Evolutionary conservation across 2,888 invertebrate species (phyloP).

Genomic region (Pterostichus madidus): DNA sequence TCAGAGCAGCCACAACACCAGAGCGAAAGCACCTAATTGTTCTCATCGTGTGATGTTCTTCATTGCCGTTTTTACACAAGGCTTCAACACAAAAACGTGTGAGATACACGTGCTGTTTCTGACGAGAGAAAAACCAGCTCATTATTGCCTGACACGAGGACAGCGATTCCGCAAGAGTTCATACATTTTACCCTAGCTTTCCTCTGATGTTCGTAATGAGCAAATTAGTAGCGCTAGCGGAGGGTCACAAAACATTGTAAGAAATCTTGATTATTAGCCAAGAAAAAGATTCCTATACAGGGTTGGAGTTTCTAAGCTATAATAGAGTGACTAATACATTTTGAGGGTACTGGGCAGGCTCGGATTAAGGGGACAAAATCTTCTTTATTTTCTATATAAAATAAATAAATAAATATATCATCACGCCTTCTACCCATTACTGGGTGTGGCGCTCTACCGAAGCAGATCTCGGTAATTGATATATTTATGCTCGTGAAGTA

Average conservation of each 20-base stretch:
- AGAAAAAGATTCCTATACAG: neutral
- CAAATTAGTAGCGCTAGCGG: slow-evolving; percentile 1
- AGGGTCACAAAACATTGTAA: neutral
- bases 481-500: too few species aligned
- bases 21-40: slow-evolving; percentile 59
- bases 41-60: slow-evolving; percentile 52
- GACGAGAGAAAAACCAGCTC: slow-evolving; percentile 33
- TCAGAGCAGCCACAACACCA: slow-evolving; percentile 40
- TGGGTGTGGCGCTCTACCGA: too few species aligned
- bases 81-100: slow-evolving; percentile 23
- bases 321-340: slow-evolving; percentile 39
- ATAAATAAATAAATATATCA: too few species aligned
- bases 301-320: neutral
- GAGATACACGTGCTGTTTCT: slow-evolving; percentile 45
- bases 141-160: slow-evolving; percentile 32
- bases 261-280: too few species aligned
- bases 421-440: too few species aligned
- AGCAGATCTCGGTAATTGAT: too few species aligned
- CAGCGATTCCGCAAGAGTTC: neutral
- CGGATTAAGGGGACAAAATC: too few species aligned
- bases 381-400: too few species aligned
- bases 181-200: neutral
- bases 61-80: slow-evolving; percentile 46
- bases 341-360: neutral
- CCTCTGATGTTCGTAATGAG: neutral